phyloP scores from a whole-genome alignment of 2,888 invertebrate species.

The Gasteruption jaculator region DNA sequence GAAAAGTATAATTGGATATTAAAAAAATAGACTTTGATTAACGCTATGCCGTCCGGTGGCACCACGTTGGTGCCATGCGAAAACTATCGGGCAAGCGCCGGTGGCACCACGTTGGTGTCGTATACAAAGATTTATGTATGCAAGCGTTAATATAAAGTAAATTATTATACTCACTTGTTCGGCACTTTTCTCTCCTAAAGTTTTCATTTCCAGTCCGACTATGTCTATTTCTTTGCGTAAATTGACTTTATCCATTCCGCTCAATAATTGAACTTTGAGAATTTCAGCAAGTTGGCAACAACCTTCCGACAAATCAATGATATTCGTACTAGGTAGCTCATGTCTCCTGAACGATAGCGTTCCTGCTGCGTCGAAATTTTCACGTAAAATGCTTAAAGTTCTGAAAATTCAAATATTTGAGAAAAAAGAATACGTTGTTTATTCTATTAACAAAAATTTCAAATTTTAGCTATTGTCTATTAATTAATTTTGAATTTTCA shows the following conservation, averaged over 20 bases:
- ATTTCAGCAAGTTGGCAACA: slow-evolving; percentile 63
- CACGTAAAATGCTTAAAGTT: slow-evolving; percentile 51
- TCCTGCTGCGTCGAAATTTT: slow-evolving; percentile 57
- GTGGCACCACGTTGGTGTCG: too few species aligned
- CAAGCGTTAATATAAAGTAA: neutral
- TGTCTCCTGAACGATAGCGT: slow-evolving; percentile 49
- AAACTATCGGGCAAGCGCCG: too few species aligned
- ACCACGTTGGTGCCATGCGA: too few species aligned
- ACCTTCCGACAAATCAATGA: slow-evolving; percentile 61
- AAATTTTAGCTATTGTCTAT: too few species aligned
- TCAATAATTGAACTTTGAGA: slow-evolving; percentile 53
- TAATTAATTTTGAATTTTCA: too few species aligned
- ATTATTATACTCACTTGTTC: slow-evolving; percentile 57
- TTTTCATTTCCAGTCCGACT: slow-evolving; percentile 49
- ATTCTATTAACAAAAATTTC: too few species aligned
- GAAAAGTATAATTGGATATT: neutral
- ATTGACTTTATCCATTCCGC: slow-evolving; percentile 40
- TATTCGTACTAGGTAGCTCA: slow-evolving; percentile 56
- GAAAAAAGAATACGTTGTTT: too few species aligned
- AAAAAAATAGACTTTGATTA: slow-evolving; percentile 1
- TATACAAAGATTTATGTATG: neutral
- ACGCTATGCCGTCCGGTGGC: too few species aligned
- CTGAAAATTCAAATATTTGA: slow-evolving; percentile 33
- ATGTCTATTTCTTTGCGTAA: slow-evolving; percentile 39
- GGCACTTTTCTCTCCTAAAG: slow-evolving; percentile 59